Evolutionary conservation across 1,140 invertebrate genomes (phyloP).

Genomic region (Liolophura sinensis): DNA sequence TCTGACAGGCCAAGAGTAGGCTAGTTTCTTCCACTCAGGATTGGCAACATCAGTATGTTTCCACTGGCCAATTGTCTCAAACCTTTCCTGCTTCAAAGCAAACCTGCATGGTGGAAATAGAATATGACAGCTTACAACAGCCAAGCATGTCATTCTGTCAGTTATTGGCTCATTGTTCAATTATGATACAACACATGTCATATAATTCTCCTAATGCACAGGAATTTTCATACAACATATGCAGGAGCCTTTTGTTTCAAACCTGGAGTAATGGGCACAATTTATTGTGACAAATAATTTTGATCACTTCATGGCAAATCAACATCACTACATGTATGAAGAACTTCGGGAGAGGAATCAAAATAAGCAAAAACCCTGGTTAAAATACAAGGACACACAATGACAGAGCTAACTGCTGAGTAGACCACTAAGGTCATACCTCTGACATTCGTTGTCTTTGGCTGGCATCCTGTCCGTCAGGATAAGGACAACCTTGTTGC

Average conservation of each 20-base stretch:
- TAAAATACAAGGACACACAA: too few species aligned
- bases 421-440: constrained; percentile 19
- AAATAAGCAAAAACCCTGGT: too few species aligned
- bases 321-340: too few species aligned
- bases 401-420: too few species aligned
- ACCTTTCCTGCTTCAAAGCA: constrained; percentile 55
- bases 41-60: constrained; percentile 52
- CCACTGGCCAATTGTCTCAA: constrained; percentile 58
- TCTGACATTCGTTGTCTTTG: constrained; percentile 39
- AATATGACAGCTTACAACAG: too few species aligned
- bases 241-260: too few species aligned
- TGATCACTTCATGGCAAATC: too few species aligned
- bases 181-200: neutral
- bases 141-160: too few species aligned
- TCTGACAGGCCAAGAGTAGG: constrained; percentile 56
- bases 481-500: constrained; percentile 33
- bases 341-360: too few species aligned
- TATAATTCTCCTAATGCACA: neutral
- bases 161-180: neutral
- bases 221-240: neutral
- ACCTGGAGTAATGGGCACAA: too few species aligned
- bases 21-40: constrained; percentile 55
- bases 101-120: constrained; percentile 36
- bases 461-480: constrained; percentile 30
- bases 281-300: too few species aligned